phyloP scores from a whole-genome alignment of 2,888 invertebrate genomes.

The Julus scandinavius region DNA sequence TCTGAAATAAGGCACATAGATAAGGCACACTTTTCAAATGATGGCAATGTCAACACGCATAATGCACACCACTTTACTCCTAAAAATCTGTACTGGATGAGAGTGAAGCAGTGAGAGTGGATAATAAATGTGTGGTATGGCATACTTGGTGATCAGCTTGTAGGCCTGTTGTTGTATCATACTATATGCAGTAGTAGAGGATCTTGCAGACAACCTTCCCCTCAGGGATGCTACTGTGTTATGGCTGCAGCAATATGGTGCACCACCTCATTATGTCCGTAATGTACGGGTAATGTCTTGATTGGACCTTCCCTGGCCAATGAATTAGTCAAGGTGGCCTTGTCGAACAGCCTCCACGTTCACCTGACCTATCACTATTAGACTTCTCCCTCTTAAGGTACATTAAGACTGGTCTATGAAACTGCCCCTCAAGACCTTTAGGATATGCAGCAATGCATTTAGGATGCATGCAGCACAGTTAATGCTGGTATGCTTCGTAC shows the following conservation, averaged over 20 bases:
- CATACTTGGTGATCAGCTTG: no score
- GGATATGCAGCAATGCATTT: not conserved
- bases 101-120: no score
- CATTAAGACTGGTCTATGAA: not conserved
- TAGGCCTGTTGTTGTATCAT: not conserved
- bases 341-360: not conserved
- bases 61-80: no score
- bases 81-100: no score
- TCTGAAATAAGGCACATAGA: no score
- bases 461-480: not conserved
- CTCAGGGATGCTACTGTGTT: not conserved
- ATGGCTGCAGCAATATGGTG: not conserved
- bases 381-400: not conserved
- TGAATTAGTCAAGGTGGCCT: not conserved
- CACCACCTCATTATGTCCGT: not conserved
- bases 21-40: no score
- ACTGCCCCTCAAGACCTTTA: not conserved
- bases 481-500: not conserved
- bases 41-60: no score
- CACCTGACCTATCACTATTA: not conserved
- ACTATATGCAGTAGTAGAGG: not conserved
- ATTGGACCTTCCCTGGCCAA: not conserved
- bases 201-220: not conserved
- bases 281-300: not conserved
- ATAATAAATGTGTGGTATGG: no score